phyloP scores from a whole-genome alignment of 2,888 invertebrate species.

The Tetramorium bicarinatum region DNA sequence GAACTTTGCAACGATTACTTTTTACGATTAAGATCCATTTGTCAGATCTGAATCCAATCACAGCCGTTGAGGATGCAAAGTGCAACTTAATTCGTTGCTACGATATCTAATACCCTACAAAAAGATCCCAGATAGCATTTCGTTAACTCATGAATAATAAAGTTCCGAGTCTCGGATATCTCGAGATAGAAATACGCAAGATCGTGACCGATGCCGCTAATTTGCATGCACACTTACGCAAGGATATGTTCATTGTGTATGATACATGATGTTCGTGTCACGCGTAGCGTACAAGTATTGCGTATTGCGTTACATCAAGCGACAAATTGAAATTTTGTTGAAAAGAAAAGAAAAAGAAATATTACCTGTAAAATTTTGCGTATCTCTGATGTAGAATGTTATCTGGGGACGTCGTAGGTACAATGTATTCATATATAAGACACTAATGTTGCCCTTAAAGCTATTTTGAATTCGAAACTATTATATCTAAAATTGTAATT shows the following conservation, averaged over 20 bases:
- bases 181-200: constrained; percentile 24
- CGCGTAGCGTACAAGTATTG: constrained; percentile 14
- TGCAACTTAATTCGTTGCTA: constrained; percentile 66
- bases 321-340: not conserved
- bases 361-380: not conserved
- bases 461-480: constrained; percentile 35
- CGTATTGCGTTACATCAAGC: not conserved
- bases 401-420: constrained; percentile 37
- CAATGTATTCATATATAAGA: constrained; percentile 41
- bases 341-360: not conserved
- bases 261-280: constrained; percentile 41
- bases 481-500: constrained; percentile 5
- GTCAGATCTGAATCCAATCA: constrained; percentile 76
- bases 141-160: constrained; percentile 18
- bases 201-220: not conserved
- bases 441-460: constrained; percentile 39
- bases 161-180: not conserved
- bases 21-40: constrained; percentile 62
- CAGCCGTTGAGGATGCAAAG: constrained; percentile 80
- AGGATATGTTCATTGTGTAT: constrained; percentile 48
- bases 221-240: constrained; percentile 25
- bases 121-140: constrained; percentile 64
- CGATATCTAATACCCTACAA: constrained; percentile 66
- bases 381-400: constrained; percentile 28
- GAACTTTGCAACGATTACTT: constrained; percentile 56